Evolutionary conservation across 2,888 invertebrate genomes (phyloP).

Genomic region (Drosophila bunnanda): DNA sequence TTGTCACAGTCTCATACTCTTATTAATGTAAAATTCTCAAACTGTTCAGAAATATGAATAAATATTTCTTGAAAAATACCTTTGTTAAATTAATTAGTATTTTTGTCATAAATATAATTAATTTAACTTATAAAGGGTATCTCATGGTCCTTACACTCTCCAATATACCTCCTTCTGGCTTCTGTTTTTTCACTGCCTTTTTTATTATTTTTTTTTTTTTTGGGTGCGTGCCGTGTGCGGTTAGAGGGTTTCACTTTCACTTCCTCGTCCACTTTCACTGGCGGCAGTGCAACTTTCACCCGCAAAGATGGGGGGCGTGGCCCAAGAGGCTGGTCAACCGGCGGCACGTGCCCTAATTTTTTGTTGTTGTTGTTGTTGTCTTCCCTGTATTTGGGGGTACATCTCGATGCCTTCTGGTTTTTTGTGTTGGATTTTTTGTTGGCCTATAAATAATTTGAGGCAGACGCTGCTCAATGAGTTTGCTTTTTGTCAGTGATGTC

Average conservation of each 20-base stretch:
- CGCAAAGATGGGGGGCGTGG: constrained; percentile 18
- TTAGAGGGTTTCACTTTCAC: constrained; percentile 59
- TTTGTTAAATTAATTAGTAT: neutral
- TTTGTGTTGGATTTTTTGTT: constrained; percentile 11
- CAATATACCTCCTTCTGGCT: neutral
- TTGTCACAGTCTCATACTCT: neutral
- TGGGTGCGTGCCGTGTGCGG: constrained; percentile 69
- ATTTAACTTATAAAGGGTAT: neutral
- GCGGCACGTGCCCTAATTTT: constrained; percentile 83
- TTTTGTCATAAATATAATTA: neutral
- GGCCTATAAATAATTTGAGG: constrained; percentile 75
- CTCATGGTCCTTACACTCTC: neutral
- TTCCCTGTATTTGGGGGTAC: constrained; percentile 34
- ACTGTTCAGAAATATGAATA: neutral
- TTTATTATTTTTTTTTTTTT: constrained; percentile 18
- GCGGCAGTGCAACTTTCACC: constrained; percentile 32
- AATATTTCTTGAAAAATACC: no score
- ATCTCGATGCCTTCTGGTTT: constrained; percentile 22
- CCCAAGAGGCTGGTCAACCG: constrained; percentile 64
- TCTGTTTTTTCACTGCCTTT: constrained; percentile 9
- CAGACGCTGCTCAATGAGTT: constrained; percentile 61
- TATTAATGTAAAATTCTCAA: neutral
- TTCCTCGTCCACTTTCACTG: constrained; percentile 64
- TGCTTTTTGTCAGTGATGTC: constrained; percentile 69
- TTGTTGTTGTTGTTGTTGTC: no score